phyloP scores from a whole-genome alignment of 2,797 vertebrate species.

The Parotocinclus haroldoi region DNA sequence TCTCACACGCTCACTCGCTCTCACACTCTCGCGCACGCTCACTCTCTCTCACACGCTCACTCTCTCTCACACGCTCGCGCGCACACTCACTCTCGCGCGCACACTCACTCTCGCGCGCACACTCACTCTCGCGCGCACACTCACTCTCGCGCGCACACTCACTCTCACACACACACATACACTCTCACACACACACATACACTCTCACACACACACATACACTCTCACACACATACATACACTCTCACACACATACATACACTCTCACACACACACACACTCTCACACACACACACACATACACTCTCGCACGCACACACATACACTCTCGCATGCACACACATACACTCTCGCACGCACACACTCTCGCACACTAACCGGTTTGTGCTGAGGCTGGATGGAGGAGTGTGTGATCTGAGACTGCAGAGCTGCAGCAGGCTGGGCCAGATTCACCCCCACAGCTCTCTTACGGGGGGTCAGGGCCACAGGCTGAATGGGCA shows the following conservation, averaged over 20 bases:
- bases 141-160: no score
- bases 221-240: not conserved
- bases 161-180: not conserved
- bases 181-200: not conserved
- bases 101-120: no score
- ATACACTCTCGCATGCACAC: not conserved
- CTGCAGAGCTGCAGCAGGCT: conserved; percentile 77
- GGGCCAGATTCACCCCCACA: conserved; percentile 71
- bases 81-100: not conserved
- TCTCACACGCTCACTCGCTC: no score
- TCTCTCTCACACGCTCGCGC: no score
- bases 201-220: not conserved
- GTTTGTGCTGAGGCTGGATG: conserved; percentile 64
- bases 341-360: no score
- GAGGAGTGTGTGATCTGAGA: conserved; percentile 72
- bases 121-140: not conserved
- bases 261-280: not conserved
- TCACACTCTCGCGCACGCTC: no score
- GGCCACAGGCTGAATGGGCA: conserved; percentile 93
- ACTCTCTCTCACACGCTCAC: no score
- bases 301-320: not conserved
- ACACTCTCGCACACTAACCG: conserved; percentile 50
- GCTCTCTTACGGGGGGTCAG: conserved; percentile 93
- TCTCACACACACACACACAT: not conserved
- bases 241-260: no score